These are phyloP conservation scores for Frankliniella intonsa DNA, from an alignment of 2,888 invertebrate genomes.

Conservation along the genomic window DNA sequence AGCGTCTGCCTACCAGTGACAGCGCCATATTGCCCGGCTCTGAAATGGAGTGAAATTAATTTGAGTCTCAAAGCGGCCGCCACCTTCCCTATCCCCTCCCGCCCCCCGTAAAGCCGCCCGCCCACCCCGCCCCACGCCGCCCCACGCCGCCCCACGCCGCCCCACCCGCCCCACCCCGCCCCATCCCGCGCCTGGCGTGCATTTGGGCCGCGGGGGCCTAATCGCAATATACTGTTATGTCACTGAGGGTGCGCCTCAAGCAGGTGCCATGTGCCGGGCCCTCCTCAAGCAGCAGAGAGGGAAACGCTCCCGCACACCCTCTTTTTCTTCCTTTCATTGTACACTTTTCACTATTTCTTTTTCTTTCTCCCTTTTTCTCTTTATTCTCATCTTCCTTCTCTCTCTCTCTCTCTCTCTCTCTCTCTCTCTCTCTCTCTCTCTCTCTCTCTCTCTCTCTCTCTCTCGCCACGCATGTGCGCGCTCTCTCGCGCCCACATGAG, in stretches of 20 bases:
- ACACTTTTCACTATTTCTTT: no score
- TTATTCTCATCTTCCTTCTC: no score
- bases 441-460: no score
- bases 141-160: no score
- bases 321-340: no score
- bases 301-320: not conserved
- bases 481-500: no score
- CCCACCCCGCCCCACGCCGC: not conserved
- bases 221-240: slow-evolving; percentile 14
- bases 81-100: not conserved
- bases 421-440: no score
- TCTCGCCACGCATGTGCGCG: no score
- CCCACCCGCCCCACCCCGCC: not conserved
- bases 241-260: not conserved
- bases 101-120: not conserved
- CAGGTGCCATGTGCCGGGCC: slow-evolving; percentile 7
- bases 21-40: slow-evolving; percentile 15
- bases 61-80: slow-evolving; percentile 18
- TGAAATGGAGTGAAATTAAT: slow-evolving; percentile 23
- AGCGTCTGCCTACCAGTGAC: not conserved
- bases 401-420: no score
- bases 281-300: not conserved
- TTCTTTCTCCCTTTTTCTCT: no score
- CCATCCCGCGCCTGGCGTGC: not conserved
- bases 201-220: not conserved